A percentile compares a stretch with the other conserved stretches of the same genome.
Conservation (phyloP, 2,888 invertebrate genomes). For the Ophonus ardosiacus region DNA sequence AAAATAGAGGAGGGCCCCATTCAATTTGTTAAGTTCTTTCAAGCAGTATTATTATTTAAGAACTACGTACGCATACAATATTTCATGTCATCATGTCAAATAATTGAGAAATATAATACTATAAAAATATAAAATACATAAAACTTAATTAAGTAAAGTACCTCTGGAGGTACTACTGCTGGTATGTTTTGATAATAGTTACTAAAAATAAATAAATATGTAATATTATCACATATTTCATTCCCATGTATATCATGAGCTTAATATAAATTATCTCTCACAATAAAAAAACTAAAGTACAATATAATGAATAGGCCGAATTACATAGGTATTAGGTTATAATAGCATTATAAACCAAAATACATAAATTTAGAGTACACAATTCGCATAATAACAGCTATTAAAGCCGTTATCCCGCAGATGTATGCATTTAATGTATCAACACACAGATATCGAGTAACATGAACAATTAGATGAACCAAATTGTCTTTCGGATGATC, state of each 20-base stretch:
- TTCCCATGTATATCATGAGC: neutral
- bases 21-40: too few species aligned
- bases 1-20: too few species aligned
- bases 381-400: constrained; percentile 40
- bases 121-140: too few species aligned
- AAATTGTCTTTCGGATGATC: constrained; percentile 60
- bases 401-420: constrained; percentile 38
- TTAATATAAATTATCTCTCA: neutral
- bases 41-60: too few species aligned
- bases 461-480: constrained; percentile 54
- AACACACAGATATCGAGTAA: constrained; percentile 34
- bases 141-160: too few species aligned
- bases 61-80: too few species aligned
- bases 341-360: constrained; percentile 43
- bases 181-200: too few species aligned
- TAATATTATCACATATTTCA: neutral
- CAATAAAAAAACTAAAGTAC: constrained; percentile 7
- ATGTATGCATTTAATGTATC: constrained; percentile 44
- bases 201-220: too few species aligned
- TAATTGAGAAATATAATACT: too few species aligned
- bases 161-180: too few species aligned
- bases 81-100: too few species aligned
- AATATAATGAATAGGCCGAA: constrained; percentile 18
- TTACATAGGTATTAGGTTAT: constrained; percentile 7
- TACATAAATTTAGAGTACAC: constrained; percentile 25